Percentiles rank a stretch among this genome's conserved stretches.
Conservation (phyloP, 2,888 invertebrate species). For the Sinhomidia bicolor region DNA sequence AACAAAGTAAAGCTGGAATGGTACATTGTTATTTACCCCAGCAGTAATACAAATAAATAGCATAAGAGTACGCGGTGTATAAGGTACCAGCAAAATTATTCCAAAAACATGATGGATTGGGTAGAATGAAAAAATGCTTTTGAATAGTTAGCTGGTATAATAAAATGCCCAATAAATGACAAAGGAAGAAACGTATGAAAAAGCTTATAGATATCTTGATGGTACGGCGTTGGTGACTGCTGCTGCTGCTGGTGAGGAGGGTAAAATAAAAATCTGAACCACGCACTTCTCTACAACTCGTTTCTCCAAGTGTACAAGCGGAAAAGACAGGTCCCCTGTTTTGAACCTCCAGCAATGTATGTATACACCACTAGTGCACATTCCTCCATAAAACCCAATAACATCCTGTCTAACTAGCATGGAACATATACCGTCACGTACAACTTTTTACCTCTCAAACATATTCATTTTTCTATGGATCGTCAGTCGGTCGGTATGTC, state of each 20-base stretch:
- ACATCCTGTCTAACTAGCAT: neutral
- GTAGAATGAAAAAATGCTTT: too few species aligned
- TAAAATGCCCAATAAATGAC: neutral
- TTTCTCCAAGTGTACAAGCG: neutral
- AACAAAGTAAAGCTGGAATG: neutral
- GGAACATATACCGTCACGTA: neutral
- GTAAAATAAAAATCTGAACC: constrained; percentile 21
- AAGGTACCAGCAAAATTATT: neutral
- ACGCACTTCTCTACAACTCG: too few species aligned
- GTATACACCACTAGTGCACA: constrained; percentile 7
- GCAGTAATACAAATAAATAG: too few species aligned
- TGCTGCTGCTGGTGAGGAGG: neutral
- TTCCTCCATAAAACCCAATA: constrained; percentile 9
- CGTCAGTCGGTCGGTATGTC: neutral
- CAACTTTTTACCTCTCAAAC: too few species aligned
- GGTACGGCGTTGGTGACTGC: neutral
- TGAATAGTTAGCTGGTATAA: too few species aligned
- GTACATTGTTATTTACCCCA: too few species aligned
- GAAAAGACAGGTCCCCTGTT: constrained; percentile 21
- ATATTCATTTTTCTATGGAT: neutral
- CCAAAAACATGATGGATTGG: neutral
- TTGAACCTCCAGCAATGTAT: neutral
- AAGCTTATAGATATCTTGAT: too few species aligned
- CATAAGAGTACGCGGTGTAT: too few species aligned
- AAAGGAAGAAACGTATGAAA: neutral